A percentile compares a stretch with the other conserved stretches of the same genome.
These are phyloP conservation scores for Pithys albifrons DNA, from an alignment of 2,113 vertebrate species.

Conservation along the genomic window DNA sequence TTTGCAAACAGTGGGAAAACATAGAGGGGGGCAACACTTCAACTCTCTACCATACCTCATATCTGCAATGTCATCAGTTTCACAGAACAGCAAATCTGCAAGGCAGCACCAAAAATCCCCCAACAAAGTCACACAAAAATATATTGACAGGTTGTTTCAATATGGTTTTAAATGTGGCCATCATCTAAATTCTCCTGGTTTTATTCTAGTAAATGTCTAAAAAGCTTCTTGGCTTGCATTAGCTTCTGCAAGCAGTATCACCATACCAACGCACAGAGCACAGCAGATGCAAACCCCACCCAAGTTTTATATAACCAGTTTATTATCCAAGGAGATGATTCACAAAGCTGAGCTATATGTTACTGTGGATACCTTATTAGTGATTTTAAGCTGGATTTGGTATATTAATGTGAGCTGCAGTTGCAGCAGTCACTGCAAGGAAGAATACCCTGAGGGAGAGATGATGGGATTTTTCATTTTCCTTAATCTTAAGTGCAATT, in stretches of 20 bases:
- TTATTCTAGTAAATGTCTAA: background rate
- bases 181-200: background rate
- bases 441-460: background rate
- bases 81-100: background rate
- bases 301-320: constrained; percentile 26
- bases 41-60: background rate
- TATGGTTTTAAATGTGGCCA: background rate
- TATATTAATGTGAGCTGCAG: background rate
- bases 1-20: background rate
- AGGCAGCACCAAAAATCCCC: background rate
- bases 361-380: constrained; percentile 48
- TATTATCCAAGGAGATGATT: constrained; percentile 17
- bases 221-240: background rate
- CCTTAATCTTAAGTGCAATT: background rate
- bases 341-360: background rate
- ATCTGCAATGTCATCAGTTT: background rate
- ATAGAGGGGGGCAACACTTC: background rate
- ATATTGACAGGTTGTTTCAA: background rate
- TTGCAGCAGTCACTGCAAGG: background rate
- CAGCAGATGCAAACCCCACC: constrained; percentile 1
- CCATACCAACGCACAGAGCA: rapidly evolving
- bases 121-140: background rate
- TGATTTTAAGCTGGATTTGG: constrained; percentile 21
- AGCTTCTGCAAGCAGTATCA: background rate
- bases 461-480: constrained; percentile 23